Base-by-base conservation (phyloP, 2,888 invertebrate genomes). In the Brenthis daphne region DNA sequence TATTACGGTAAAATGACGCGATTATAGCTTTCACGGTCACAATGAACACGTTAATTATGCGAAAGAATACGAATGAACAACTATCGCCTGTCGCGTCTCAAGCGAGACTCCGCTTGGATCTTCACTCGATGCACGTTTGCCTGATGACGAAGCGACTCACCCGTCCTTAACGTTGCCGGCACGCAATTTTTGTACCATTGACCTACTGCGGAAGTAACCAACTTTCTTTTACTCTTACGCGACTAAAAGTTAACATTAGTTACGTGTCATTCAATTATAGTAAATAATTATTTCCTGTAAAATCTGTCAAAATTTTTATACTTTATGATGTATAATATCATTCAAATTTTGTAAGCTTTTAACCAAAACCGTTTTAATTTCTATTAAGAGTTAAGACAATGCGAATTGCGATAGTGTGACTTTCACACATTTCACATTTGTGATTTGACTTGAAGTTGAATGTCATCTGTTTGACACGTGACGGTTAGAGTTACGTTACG, bases 201-300 rank as follows among this genome's bases (percentile, higher is more conserved):
- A 92, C 92, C 92, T 86, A 91, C 85, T 86, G 81, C 78, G 80
- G 74, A 77, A 76, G 77, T 80, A 84, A 85, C 82, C 84, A 87
- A 83, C 90, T 91, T 90, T 90, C 92, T 89, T 91, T 87, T 83
- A 81, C 77, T 85, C 82, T 81, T 82, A 81, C 77, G 75, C 76
- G 76, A 75, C 74, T 76, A 68, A 71, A 75, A 74, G 75, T 77
- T 78, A 75, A 76, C 73, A 75, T 68, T 75, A 74, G 71, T 77
- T 77, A 77, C 71, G 72, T 75, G 12, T 64, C 43, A 33, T 51
- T 24, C 50, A 29, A 64, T 53, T 54, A 14, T 57, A 11, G 6
- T 48, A 16, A 51, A 33, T 24, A 47, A 8, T 48, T 20, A 57
- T 16, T 16, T 11, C 1, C 0, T 47, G 6, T 61, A 53, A 61